Conservation (phyloP, 2,113 vertebrate genomes). For the Pachypanchax playfairii region DNA sequence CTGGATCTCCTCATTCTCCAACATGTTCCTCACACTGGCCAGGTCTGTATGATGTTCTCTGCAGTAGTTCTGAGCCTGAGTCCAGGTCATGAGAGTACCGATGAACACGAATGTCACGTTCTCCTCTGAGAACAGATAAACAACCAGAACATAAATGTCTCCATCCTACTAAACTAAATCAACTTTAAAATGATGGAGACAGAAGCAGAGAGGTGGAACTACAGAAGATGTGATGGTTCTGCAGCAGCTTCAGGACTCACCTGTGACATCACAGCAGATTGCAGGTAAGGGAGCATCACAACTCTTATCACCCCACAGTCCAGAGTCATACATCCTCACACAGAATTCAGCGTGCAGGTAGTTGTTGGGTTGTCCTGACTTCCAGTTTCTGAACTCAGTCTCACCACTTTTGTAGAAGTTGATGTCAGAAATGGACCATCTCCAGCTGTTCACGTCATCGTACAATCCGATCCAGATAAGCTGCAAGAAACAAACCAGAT, state of each 20-base stretch:
- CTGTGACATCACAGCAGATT: background rate
- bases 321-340: background rate
- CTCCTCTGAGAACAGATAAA: background rate
- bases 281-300: rapidly evolving
- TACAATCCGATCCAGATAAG: background rate
- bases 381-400: background rate
- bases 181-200: background rate
- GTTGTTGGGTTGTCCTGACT: background rate
- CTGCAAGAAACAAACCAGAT: background rate
- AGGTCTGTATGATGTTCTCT: conserved; percentile 11
- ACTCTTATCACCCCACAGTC: background rate
- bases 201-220: background rate
- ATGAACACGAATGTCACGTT: background rate
- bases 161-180: background rate
- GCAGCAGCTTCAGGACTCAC: background rate
- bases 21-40: conserved; percentile 13
- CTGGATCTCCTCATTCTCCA: background rate
- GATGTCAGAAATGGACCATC: background rate
- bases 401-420: background rate
- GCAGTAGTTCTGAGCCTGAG: conserved; percentile 12
- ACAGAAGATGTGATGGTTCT: background rate
- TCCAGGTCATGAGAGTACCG: background rate
- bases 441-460: background rate
- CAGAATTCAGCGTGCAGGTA: background rate
- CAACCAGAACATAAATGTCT: too few species aligned